Conservation (phyloP, 2,888 invertebrate genomes). For the Drosophila incognita region DNA sequence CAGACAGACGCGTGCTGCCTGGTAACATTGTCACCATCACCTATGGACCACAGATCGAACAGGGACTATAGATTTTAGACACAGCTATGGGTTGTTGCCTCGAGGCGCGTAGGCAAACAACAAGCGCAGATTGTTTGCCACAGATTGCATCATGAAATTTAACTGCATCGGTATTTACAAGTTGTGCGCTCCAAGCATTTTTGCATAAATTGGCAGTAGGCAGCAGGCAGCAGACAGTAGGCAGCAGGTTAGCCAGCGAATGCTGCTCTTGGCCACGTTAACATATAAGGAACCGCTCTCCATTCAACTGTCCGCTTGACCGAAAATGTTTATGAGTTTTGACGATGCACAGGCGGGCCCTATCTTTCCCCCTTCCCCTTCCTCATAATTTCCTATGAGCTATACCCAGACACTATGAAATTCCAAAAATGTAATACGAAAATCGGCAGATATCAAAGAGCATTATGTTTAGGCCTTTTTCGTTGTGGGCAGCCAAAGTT, state of each 20-base stretch:
- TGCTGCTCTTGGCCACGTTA: slow-evolving; percentile 30
- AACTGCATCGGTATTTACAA: slow-evolving; percentile 57
- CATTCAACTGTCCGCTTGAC: slow-evolving; percentile 75
- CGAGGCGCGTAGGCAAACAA: slow-evolving; percentile 63
- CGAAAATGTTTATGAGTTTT: slow-evolving; percentile 70
- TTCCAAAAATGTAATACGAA: slow-evolving; percentile 38
- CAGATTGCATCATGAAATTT: slow-evolving; percentile 77
- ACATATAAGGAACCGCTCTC: slow-evolving; percentile 78
- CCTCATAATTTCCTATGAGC: slow-evolving; percentile 72
- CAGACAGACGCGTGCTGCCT: slow-evolving; percentile 61
- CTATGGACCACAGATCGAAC: slow-evolving; percentile 22
- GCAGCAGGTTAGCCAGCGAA: slow-evolving; percentile 21
- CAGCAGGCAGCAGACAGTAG: slow-evolving; percentile 3
- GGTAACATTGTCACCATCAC: slow-evolving; percentile 76
- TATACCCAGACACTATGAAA: slow-evolving; percentile 31
- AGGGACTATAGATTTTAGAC: slow-evolving; percentile 15
- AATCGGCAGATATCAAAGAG: slow-evolving; percentile 28
- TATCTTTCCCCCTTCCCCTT: slow-evolving; percentile 27
- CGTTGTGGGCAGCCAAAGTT: slow-evolving; percentile 56
- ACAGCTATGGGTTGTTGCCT: slow-evolving; percentile 18
- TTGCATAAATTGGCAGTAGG: slow-evolving; percentile 74
- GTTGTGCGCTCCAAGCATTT: slow-evolving; percentile 50
- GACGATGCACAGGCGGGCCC: slow-evolving; percentile 58
- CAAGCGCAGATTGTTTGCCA: slow-evolving; percentile 67
- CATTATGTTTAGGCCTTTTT: slow-evolving; percentile 23